Conservation (phyloP, 2,113 vertebrate species). For the Alligator mississippiensis region DNA sequence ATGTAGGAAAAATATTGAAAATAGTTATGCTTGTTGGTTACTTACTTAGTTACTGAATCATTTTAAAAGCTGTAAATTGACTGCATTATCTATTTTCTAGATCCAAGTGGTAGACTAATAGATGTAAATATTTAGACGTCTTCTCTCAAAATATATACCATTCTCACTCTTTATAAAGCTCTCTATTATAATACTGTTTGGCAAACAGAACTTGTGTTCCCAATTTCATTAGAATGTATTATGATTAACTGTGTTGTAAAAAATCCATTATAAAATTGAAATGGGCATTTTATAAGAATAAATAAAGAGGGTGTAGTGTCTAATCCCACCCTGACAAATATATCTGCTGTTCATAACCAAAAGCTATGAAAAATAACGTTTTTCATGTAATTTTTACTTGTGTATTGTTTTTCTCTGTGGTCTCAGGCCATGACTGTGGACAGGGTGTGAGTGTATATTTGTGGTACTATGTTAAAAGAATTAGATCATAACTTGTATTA, state of each 20-base stretch:
- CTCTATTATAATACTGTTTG: neutral
- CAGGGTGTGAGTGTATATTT: neutral
- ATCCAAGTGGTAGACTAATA: conserved; percentile 6
- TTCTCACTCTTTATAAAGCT: conserved; percentile 10
- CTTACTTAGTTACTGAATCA: neutral
- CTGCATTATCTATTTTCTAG: conserved; percentile 67
- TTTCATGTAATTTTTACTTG: neutral
- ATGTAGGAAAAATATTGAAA: neutral
- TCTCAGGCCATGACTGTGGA: neutral
- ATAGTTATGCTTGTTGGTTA: neutral
- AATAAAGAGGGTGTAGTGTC: neutral
- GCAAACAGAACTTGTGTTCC: neutral
- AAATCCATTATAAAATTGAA: neutral
- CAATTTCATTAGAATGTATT: neutral
- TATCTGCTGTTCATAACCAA: neutral
- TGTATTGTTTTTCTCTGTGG: neutral
- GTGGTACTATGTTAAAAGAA: neutral
- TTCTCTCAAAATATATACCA: neutral
- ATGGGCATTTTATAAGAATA: neutral
- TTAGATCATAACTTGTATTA: neutral
- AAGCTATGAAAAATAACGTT: conserved; percentile 8
- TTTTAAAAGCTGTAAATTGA: conserved; percentile 55
- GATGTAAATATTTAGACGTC: conserved; percentile 25
- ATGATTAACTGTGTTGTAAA: conserved; percentile 11
- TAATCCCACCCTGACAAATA: neutral